These are phyloP conservation scores for Coenonympha glycerion DNA, from an alignment of 2,888 invertebrate species.

Conservation along the genomic window DNA sequence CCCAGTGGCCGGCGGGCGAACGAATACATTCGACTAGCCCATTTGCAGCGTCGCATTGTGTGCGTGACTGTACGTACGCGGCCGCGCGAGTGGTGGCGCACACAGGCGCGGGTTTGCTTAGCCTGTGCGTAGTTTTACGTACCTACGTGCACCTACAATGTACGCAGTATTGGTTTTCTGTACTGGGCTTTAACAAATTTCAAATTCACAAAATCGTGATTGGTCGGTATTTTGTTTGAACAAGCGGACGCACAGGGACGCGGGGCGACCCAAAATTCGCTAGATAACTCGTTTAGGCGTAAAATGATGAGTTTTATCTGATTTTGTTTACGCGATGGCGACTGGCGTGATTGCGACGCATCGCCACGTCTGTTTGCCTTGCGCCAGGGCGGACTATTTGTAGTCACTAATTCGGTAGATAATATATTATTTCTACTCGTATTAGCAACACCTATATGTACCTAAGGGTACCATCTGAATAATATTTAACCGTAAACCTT, in stretches of 20 bases:
- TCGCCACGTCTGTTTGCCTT: conserved; percentile 33
- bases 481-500: too few species aligned
- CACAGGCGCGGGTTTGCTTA: conserved; percentile 60
- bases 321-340: conserved; percentile 48
- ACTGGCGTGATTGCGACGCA: conserved; percentile 49
- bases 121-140: conserved; percentile 68
- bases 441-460: too few species aligned
- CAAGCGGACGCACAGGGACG: conserved; percentile 53
- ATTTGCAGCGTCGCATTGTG: conserved; percentile 74
- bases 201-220: conserved; percentile 75
- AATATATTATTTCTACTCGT: conserved; percentile 36
- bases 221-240: conserved; percentile 72
- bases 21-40: conserved; percentile 75
- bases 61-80: conserved; percentile 54
- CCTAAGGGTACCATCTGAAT: too few species aligned
- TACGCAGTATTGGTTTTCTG: conserved; percentile 72
- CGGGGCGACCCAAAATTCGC: conserved; percentile 52
- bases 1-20: conserved; percentile 61
- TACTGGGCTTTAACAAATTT: conserved; percentile 73
- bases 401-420: conserved; percentile 36
- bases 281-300: conserved; percentile 66
- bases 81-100: conserved; percentile 36
- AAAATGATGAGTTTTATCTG: conserved; percentile 65
- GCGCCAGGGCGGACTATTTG: conserved; percentile 40
- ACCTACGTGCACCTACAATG: conserved; percentile 38